These are phyloP conservation scores for Scomber japonicus DNA, from an alignment of 2,113 vertebrate species.

Conservation along the genomic window DNA sequence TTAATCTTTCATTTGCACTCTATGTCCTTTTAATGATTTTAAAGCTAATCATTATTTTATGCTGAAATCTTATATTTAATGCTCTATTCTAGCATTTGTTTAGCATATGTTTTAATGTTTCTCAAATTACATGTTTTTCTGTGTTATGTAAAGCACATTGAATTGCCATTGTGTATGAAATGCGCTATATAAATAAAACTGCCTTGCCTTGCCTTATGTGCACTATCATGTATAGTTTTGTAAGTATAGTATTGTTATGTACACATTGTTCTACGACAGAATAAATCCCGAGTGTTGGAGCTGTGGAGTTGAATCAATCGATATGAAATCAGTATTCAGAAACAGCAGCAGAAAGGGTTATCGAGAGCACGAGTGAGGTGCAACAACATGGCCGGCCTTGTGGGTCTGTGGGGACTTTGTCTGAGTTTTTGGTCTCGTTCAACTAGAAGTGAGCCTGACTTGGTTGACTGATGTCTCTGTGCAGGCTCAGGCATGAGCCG, in stretches of 20 bases:
- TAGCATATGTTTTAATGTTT: too few species aligned
- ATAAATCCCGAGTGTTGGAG: conserved; percentile 21
- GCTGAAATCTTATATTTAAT: too few species aligned
- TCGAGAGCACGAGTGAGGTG: conserved; percentile 29
- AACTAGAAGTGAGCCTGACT: conserved; percentile 59
- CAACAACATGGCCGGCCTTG: conserved; percentile 59
- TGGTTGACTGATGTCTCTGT: conserved; percentile 58
- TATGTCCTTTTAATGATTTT: too few species aligned
- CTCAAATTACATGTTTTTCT: too few species aligned
- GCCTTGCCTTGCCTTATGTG: neutral
- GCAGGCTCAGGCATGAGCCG: conserved; percentile 60
- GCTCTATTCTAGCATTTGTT: too few species aligned
- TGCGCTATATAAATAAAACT: too few species aligned
- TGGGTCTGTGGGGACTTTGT: conserved; percentile 15
- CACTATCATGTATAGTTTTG: neutral
- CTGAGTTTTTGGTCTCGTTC: conserved; percentile 57
- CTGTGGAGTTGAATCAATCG: conserved; percentile 32
- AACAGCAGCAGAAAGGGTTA: conserved; percentile 45
- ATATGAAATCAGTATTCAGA: conserved; percentile 70
- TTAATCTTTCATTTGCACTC: too few species aligned
- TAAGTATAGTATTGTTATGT: neutral
- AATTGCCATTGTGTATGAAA: too few species aligned
- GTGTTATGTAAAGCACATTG: too few species aligned
- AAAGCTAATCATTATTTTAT: too few species aligned
- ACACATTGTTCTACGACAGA: conserved; percentile 1